A percentile compares a stretch with the other conserved stretches of the same genome.
These are phyloP conservation scores for Melospiza georgiana DNA, from an alignment of 2,113 vertebrate species.

Conservation along the genomic window DNA sequence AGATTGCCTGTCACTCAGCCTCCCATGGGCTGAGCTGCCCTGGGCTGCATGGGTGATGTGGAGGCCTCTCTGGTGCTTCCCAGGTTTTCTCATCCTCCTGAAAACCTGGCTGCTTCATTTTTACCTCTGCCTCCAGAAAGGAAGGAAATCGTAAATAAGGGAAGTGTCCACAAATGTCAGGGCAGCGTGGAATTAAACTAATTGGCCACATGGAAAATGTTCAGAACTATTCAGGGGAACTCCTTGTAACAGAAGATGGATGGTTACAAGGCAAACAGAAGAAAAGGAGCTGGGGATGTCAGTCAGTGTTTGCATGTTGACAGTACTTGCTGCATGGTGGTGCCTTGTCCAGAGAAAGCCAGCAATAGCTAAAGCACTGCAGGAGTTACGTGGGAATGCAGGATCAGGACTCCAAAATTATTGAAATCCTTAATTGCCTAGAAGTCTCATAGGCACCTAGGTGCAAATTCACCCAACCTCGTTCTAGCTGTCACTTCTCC, in stretches of 20 bases:
- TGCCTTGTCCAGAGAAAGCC: not conserved
- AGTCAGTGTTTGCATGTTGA: not conserved
- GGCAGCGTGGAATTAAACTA: not conserved
- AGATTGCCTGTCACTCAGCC: not conserved
- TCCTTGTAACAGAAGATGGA: not conserved
- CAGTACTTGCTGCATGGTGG: not conserved
- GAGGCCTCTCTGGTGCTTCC: not conserved
- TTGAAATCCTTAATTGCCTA: not conserved
- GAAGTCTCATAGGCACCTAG: not conserved
- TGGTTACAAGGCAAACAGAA: not conserved
- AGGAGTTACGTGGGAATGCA: not conserved
- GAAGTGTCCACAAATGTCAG: not conserved
- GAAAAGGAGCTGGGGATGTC: not conserved
- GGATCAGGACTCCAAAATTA: not conserved
- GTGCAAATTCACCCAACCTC: not conserved
- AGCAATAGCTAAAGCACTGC: not conserved
- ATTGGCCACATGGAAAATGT: not conserved
- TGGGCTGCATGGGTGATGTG: rapidly evolving
- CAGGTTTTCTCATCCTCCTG: not conserved
- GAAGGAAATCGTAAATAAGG: not conserved
- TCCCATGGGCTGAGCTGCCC: not conserved
- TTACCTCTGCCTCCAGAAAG: not conserved
- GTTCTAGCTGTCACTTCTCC: not conserved
- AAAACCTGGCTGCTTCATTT: not conserved
- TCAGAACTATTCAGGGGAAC: not conserved